A percentile compares a stretch with the other conserved stretches of the same genome.
Evolutionary conservation across 2,888 invertebrate species (phyloP).

Genomic region (Aporophyla lueneburgensis): DNA sequence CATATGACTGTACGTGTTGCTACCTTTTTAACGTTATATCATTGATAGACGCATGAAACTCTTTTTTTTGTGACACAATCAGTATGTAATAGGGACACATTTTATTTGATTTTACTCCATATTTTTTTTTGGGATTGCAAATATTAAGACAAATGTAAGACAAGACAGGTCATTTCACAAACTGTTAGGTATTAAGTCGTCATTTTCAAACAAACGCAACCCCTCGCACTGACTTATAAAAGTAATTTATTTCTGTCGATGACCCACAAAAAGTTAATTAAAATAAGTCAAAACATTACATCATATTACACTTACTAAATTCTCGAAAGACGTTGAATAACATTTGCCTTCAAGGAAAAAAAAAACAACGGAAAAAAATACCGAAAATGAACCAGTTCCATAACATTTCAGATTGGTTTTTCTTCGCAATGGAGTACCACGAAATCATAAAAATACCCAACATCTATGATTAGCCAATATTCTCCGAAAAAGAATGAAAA

Average conservation of each 20-base stretch:
- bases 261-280: not conserved
- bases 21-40: no score
- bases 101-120: no score
- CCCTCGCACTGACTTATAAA: not conserved
- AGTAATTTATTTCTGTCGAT: conserved; percentile 2
- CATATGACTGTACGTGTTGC: no score
- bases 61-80: not conserved
- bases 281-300: not conserved
- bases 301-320: not conserved
- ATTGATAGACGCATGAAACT: not conserved
- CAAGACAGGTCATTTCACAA: not conserved
- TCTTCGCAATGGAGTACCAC: not conserved
- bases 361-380: not conserved
- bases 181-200: not conserved
- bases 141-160: not conserved
- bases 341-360: conserved; percentile 29
- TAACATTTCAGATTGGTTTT: not conserved
- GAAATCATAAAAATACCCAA: not conserved
- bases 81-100: not conserved
- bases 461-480: not conserved
- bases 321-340: not conserved
- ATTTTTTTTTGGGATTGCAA: no score
- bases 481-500: conserved; percentile 3
- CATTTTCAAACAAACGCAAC: conserved; percentile 13
- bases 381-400: not conserved